phyloP scores from a whole-genome alignment of 2,888 invertebrate genomes.

The Rhingia rostrata region DNA sequence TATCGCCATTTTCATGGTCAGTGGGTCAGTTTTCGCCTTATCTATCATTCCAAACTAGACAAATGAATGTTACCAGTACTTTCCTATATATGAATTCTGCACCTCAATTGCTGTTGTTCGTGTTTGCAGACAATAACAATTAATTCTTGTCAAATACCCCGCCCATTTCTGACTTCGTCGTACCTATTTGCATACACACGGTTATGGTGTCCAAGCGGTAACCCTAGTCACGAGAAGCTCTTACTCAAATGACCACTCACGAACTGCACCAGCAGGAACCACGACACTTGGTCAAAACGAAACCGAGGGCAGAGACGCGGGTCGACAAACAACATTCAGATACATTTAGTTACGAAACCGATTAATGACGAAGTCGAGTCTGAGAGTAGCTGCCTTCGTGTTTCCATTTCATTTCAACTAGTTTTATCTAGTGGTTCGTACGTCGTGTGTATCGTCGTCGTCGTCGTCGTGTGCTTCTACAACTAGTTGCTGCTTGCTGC shows the following conservation, averaged over 20 bases:
- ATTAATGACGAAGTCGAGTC: conserved; percentile 66
- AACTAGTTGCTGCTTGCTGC: conserved; percentile 42
- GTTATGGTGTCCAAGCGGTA: conserved; percentile 50
- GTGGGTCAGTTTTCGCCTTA: too few species aligned
- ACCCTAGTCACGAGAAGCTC: conserved; percentile 67
- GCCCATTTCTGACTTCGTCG: neutral
- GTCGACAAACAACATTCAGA: conserved; percentile 53
- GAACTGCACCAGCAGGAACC: conserved; percentile 20
- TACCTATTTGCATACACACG: conserved; percentile 29
- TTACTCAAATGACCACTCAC: conserved; percentile 48
- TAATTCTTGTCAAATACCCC: neutral
- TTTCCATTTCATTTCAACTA: conserved; percentile 67
- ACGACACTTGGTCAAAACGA: conserved; percentile 25
- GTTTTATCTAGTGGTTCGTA: conserved; percentile 12
- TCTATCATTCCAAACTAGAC: too few species aligned
- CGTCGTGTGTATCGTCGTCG: neutral
- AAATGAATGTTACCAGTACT: too few species aligned
- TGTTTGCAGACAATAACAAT: too few species aligned
- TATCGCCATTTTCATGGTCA: too few species aligned
- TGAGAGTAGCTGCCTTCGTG: conserved; percentile 32
- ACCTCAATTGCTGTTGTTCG: too few species aligned
- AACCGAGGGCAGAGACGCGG: conserved; percentile 10
- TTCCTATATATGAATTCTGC: too few species aligned
- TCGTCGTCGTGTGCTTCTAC: conserved; percentile 24
- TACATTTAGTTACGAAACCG: conserved; percentile 66